phyloP scores from a whole-genome alignment of 2,113 vertebrate genomes.

The Anolis sagrei region DNA sequence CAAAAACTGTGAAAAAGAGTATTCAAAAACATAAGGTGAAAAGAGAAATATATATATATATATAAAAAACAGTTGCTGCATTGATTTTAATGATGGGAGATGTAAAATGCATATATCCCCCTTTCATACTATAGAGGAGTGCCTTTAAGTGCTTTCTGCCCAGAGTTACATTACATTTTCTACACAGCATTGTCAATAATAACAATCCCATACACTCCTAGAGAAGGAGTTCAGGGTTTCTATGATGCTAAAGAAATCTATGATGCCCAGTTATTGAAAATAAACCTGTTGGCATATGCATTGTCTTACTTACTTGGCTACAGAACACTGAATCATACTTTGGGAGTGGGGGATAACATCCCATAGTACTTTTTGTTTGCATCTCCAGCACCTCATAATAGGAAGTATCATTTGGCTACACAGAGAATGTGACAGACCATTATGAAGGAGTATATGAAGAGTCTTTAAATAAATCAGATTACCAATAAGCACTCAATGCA shows the following conservation, averaged over 20 bases:
- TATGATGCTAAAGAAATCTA: no score
- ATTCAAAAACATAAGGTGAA: no score
- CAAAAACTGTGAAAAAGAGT: no score
- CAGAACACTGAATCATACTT: no score
- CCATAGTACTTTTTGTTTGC: no score
- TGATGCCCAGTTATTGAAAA: background rate
- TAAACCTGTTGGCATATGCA: background rate
- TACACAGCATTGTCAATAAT: background rate
- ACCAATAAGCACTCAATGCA: background rate
- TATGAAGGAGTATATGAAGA: background rate
- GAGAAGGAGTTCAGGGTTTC: no score
- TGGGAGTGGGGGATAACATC: no score
- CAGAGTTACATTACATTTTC: background rate
- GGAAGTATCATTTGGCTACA: background rate
- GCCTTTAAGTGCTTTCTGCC: background rate
- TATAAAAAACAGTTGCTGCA: no score
- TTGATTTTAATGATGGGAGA: no score
- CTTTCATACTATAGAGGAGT: background rate
- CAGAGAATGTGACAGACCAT: background rate
- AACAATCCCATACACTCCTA: background rate
- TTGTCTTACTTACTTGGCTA: no score
- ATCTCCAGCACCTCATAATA: background rate
- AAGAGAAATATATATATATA: no score
- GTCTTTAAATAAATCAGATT: background rate
- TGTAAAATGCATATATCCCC: no score